Conservation (phyloP, 2,113 vertebrate species). For the Camelus dromedarius region DNA sequence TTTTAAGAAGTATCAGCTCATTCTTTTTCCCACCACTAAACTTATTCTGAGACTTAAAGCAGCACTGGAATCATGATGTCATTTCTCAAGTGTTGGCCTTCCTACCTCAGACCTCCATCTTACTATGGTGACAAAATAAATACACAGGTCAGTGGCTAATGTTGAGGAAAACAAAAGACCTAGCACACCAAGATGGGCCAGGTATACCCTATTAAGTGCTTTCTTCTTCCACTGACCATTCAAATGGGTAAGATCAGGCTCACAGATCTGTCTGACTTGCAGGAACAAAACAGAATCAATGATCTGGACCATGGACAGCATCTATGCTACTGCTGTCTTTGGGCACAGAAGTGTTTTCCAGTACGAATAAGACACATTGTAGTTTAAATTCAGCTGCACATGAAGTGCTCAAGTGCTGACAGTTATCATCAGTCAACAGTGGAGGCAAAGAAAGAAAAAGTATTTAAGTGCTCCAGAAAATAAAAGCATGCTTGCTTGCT, state of each 20-base stretch:
- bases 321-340: not conserved
- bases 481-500: not conserved
- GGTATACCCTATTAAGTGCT: not conserved
- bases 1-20: not conserved
- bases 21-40: slow-evolving; percentile 5
- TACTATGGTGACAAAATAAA: not conserved
- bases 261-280: not conserved
- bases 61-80: slow-evolving; percentile 24
- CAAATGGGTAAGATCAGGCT: not conserved
- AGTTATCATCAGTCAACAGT: not conserved
- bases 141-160: not conserved
- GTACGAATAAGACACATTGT: not conserved
- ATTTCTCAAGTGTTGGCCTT: not conserved
- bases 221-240: not conserved
- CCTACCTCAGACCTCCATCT: not conserved
- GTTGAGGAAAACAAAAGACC: not conserved
- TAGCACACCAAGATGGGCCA: not conserved
- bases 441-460: not conserved
- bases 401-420: not conserved
- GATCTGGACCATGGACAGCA: not conserved
- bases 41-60: not conserved
- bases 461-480: slow-evolving; percentile 50
- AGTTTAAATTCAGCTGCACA: not conserved
- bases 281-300: slow-evolving; percentile 34
- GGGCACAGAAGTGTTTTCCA: not conserved